These are phyloP conservation scores for Rhopalosiphum padi DNA, from an alignment of 1,140 invertebrate genomes.

Conservation along the genomic window DNA sequence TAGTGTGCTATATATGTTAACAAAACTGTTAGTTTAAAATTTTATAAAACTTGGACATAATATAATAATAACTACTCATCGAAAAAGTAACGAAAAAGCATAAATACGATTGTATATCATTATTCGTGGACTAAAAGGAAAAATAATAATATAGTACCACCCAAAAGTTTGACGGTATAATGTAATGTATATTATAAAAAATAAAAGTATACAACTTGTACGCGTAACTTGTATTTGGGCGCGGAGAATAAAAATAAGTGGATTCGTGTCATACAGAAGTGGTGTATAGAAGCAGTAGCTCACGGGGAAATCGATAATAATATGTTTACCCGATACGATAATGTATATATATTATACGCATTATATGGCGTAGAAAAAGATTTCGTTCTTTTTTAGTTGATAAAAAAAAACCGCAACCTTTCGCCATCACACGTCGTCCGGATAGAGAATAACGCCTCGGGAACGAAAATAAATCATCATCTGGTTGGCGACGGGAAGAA, in stretches of 20 bases:
- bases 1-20: not conserved
- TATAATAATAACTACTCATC: not conserved
- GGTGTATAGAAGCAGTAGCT: not conserved
- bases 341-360: not conserved
- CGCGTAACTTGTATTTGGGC: not conserved
- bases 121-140: not conserved
- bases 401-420: constrained; percentile 1
- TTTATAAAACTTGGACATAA: not conserved
- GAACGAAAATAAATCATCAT: constrained; percentile 12
- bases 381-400: constrained; percentile 6
- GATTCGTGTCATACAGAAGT: constrained; percentile 13
- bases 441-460: not conserved
- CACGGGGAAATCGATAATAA: not conserved
- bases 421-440: not conserved
- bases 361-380: constrained; percentile 10
- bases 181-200: not conserved
- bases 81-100: not conserved
- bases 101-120: not conserved
- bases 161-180: not conserved
- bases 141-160: not conserved
- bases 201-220: not conserved
- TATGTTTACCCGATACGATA: constrained; percentile 9
- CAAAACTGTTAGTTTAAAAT: not conserved
- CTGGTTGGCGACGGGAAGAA: not conserved
- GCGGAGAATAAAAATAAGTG: not conserved